Conservation (phyloP, 2,797 vertebrate species). For the Silurus aristotelis region DNA sequence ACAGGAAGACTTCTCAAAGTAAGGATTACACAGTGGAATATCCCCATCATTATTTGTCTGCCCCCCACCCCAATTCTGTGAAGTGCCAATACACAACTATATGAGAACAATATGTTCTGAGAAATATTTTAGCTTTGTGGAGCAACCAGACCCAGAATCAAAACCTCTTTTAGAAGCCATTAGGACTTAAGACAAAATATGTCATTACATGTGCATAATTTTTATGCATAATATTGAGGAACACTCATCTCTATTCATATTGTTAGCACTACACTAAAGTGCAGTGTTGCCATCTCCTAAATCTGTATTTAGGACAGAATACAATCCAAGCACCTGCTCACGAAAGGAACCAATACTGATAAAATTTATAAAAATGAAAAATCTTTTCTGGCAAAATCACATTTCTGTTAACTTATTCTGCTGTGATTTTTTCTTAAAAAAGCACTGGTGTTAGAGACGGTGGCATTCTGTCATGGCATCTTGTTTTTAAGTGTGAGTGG, state of each 20-base stretch:
- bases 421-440: not conserved
- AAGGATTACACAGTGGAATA: slow-evolving; percentile 52
- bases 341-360: not conserved
- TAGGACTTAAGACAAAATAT: not conserved
- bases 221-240: not conserved
- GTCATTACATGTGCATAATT: not conserved
- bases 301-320: not conserved
- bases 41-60: slow-evolving; percentile 53
- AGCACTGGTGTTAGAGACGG: too few species aligned
- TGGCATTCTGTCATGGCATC: not conserved
- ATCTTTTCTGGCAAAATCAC: not conserved
- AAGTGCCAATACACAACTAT: slow-evolving; percentile 19
- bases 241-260: not conserved
- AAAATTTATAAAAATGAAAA: too few species aligned
- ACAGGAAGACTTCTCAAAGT: slow-evolving; percentile 53
- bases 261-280: slow-evolving; percentile 2
- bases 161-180: not conserved
- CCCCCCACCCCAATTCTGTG: slow-evolving; percentile 40
- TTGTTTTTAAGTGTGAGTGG: not conserved
- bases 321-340: not conserved
- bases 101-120: slow-evolving; percentile 7
- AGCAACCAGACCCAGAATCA: not conserved
- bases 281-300: not conserved
- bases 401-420: not conserved
- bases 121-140: not conserved